Base-by-base conservation (phyloP, 2,113 vertebrate species). In the Arizona elegans region DNA sequence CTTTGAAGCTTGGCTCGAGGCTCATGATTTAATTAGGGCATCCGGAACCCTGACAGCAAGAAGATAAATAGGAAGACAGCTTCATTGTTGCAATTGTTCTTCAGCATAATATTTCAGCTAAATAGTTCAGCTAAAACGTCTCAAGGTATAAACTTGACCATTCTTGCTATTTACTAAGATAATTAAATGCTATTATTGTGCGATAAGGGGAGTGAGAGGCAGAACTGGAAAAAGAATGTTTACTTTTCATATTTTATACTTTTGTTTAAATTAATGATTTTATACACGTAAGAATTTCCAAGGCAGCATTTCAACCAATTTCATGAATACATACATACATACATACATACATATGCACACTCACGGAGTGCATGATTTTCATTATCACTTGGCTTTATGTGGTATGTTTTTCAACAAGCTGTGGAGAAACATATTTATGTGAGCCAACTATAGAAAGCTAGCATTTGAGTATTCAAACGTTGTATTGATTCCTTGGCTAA, bases 301-400 rank as follows among this genome's bases (percentile, higher is more conserved):
- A 86, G 94, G 94, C 87, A 8, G 87, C 94, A 93, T 95, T 93
- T 96, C 93, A 92, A 92, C 75, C 93, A 95, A 95, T 95, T 94
- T 94, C 88, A 95, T 96, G 94, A 96, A 47, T 47, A 47, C 43
- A 43, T 43, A 43, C 38, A 43, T 43, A 43, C 38, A 85, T 50
- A 95, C 92, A 93, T 94, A 95, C 95, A 26, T 62, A 24, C 26
- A 62, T 10, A 26, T 10, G 59, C 59, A 62, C 24, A 29, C 24
- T 26, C 59, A 26, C 10, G 59, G 59, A 96, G 94, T 94, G 93
- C 96, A 96, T 96, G 94, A 96, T 92, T 85, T 96, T 96, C 95
- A 96, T 96, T 96, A 95, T 93, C 93, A 94, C 96, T 94, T 96
- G 96, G 95, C 93, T 96, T 92, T 93, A 92, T 93, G 94, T 95